Conservation (phyloP, 2,888 invertebrate species). For the Trissolcus brochymenae region DNA sequence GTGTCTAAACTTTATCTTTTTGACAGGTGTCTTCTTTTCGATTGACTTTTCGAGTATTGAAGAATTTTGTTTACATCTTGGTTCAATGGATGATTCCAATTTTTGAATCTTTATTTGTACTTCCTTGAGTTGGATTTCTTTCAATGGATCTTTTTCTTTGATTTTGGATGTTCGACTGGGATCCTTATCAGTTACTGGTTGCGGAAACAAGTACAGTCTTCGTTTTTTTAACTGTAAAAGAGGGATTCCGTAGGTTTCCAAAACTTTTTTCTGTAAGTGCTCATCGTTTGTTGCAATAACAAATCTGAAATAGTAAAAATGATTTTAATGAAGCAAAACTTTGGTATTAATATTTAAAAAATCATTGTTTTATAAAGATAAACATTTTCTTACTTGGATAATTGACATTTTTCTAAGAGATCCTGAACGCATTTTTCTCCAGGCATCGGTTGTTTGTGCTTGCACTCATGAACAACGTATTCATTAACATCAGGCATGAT, state of each 20-base stretch:
- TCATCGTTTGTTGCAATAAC: background rate
- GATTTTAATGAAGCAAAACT: background rate
- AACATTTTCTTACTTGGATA: background rate
- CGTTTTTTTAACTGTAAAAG: background rate
- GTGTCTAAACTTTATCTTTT: too few species aligned
- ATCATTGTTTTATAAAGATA: background rate
- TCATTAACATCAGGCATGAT: background rate
- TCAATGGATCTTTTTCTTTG: background rate
- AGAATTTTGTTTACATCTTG: too few species aligned
- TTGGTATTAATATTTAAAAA: background rate
- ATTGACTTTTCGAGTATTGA: too few species aligned
- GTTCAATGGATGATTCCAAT: too few species aligned
- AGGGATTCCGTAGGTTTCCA: background rate
- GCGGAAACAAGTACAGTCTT: background rate
- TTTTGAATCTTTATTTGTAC: background rate
- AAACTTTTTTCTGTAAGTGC: background rate
- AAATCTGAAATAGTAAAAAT: background rate
- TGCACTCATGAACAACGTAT: background rate
- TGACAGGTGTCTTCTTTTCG: too few species aligned
- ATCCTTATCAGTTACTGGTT: background rate
- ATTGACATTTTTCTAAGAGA: background rate
- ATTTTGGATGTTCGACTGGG: background rate
- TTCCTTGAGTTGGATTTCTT: background rate
- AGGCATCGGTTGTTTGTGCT: background rate
- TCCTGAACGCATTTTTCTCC: background rate